Percentiles rank a stretch among this genome's conserved stretches.
These are phyloP conservation scores for Dasyornis broadbenti DNA, from an alignment of 2,113 vertebrate genomes.

Conservation along the genomic window DNA sequence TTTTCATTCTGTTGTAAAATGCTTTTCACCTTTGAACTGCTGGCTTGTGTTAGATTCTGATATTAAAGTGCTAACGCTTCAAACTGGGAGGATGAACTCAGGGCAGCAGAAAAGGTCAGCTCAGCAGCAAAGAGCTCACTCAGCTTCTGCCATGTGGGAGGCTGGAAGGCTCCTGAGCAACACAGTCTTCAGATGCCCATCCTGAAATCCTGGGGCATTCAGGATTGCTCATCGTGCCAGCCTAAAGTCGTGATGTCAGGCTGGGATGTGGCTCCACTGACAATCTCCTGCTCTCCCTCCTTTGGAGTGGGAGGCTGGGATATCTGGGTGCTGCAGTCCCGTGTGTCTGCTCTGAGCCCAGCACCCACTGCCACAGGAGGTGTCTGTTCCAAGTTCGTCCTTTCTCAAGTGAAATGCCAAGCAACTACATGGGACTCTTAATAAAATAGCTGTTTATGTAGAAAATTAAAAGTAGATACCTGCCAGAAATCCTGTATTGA, in stretches of 20 bases:
- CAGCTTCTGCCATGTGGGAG: not conserved
- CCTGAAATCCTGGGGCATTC: not conserved
- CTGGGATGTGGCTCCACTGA: not conserved
- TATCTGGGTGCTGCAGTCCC: not conserved
- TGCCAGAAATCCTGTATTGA: not conserved
- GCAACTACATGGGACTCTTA: not conserved
- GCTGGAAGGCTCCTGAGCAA: not conserved
- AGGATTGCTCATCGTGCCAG: not conserved
- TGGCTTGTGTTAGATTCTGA: not conserved
- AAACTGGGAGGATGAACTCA: not conserved
- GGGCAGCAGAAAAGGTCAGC: not conserved
- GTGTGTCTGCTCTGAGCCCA: not conserved
- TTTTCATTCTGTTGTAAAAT: constrained; percentile 38
- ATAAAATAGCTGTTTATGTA: not conserved
- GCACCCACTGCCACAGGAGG: not conserved
- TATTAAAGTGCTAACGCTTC: not conserved
- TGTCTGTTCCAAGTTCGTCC: not conserved
- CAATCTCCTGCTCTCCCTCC: not conserved
- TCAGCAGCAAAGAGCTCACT: not conserved
- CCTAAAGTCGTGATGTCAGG: not conserved
- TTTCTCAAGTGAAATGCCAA: not conserved
- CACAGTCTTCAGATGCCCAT: accelerated
- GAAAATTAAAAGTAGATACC: not conserved
- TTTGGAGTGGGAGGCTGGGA: not conserved
- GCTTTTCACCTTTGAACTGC: constrained; percentile 45